phyloP scores from a whole-genome alignment of 1,140 invertebrate species.

The Drosophila lini region DNA sequence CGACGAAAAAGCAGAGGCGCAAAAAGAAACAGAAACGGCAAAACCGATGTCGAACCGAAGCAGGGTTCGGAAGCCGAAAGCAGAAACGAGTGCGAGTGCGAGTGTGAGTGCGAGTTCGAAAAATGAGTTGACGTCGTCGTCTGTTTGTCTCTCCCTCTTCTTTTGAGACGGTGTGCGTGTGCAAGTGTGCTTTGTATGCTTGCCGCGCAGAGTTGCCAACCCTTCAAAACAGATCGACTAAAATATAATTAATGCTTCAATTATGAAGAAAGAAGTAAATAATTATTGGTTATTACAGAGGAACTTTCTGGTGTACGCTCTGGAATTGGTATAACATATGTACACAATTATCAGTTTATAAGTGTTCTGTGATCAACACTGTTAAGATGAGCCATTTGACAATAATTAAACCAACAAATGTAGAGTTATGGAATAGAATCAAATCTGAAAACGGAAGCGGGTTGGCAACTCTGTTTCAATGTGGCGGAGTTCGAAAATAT shows the following conservation, averaged over 20 bases:
- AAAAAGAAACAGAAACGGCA: slow-evolving; percentile 11
- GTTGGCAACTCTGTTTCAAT: slow-evolving; percentile 68
- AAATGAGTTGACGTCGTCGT: slow-evolving; percentile 54
- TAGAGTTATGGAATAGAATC: neutral
- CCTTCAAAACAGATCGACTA: slow-evolving; percentile 2
- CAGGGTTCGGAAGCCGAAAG: slow-evolving; percentile 32
- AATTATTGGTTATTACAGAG: too few relatives aligned
- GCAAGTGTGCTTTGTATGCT: slow-evolving; percentile 63
- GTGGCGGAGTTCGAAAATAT: slow-evolving; percentile 74
- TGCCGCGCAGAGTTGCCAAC: slow-evolving; percentile 67
- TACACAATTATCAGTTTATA: neutral
- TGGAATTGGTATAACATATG: too few relatives aligned
- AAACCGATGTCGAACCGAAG: slow-evolving; percentile 19
- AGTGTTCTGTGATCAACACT: neutral
- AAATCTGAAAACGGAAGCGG: too few relatives aligned
- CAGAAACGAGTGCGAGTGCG: slow-evolving; percentile 45
- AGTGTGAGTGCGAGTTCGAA: slow-evolving; percentile 62
- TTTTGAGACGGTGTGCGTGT: neutral
- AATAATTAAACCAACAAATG: neutral
- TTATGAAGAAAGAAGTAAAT: neutral
- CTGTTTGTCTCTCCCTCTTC: slow-evolving; percentile 24
- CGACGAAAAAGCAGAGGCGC: slow-evolving; percentile 33
- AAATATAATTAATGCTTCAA: neutral
- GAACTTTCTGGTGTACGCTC: too few relatives aligned
- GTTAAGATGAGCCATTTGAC: neutral